A percentile compares a stretch with the other conserved stretches of the same genome.
Conservation (phyloP, 2,797 vertebrate genomes). For the Cheirogaleus major region DNA sequence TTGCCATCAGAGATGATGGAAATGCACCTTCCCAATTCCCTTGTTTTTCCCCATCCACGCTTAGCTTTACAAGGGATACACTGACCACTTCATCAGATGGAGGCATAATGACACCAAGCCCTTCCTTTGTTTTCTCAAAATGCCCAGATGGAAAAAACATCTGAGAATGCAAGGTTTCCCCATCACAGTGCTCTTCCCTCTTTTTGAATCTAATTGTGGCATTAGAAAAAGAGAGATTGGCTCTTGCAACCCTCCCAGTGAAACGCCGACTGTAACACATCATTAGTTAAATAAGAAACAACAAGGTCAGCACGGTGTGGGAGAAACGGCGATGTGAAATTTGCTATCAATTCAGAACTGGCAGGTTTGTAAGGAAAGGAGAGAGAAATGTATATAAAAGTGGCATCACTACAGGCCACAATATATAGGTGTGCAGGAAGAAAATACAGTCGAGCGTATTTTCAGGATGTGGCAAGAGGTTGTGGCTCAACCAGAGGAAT, state of each 20-base stretch:
- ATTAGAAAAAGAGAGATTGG: background rate
- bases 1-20: background rate
- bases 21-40: background rate
- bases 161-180: background rate
- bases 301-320: background rate
- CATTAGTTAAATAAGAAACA: background rate
- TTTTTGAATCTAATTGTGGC: background rate
- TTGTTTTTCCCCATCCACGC: background rate
- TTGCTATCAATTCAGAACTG: background rate
- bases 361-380: background rate
- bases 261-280: background rate
- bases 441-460: background rate
- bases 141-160: background rate
- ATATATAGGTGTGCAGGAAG: background rate
- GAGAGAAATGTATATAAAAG: background rate
- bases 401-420: background rate
- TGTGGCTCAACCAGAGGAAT: constrained; percentile 44
- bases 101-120: background rate
- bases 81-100: background rate
- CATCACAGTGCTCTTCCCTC: background rate
- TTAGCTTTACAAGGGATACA: background rate
- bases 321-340: background rate
- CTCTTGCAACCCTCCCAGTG: background rate
- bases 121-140: background rate
- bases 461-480: constrained; percentile 15